Evolutionary conservation across 2,888 invertebrate genomes (phyloP).

Genomic region (Leistus spinibarbis): DNA sequence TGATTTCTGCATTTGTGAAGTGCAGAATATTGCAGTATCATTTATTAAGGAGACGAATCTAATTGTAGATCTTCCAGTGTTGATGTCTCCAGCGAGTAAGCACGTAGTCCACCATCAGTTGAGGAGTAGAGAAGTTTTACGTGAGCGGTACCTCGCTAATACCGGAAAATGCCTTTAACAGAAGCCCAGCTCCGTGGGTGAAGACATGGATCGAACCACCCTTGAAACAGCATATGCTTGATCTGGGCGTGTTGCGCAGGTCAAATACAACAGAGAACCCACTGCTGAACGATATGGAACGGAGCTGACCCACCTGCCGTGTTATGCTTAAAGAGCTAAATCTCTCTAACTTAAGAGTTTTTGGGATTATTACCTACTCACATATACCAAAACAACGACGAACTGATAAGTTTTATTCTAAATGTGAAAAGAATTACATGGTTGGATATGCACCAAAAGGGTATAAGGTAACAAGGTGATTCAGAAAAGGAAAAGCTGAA

Average conservation of each 20-base stretch:
- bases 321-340: no score
- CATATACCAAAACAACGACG: no score
- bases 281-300: slow-evolving; percentile 18
- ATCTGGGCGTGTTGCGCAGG: slow-evolving; percentile 43
- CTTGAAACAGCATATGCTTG: no score
- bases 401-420: no score
- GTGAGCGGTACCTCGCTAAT: slow-evolving; percentile 34
- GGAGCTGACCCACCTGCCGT: no score
- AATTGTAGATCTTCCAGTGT: slow-evolving; percentile 33
- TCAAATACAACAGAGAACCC: slow-evolving; percentile 39
- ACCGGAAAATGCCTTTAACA: slow-evolving; percentile 39
- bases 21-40: slow-evolving; percentile 24
- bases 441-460: no score
- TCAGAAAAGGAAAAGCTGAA: no score
- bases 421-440: no score
- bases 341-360: no score
- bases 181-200: slow-evolving; percentile 37
- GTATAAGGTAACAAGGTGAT: no score
- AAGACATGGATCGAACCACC: slow-evolving; percentile 40
- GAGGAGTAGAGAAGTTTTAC: slow-evolving; percentile 25
- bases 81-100: slow-evolving; percentile 39
- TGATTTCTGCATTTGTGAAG: slow-evolving; percentile 33
- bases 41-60: slow-evolving; percentile 35
- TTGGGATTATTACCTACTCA: no score
- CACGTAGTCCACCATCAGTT: slow-evolving; percentile 35